These are phyloP conservation scores for Apis florea DNA, from an alignment of 1,140 invertebrate genomes.

Conservation along the genomic window DNA sequence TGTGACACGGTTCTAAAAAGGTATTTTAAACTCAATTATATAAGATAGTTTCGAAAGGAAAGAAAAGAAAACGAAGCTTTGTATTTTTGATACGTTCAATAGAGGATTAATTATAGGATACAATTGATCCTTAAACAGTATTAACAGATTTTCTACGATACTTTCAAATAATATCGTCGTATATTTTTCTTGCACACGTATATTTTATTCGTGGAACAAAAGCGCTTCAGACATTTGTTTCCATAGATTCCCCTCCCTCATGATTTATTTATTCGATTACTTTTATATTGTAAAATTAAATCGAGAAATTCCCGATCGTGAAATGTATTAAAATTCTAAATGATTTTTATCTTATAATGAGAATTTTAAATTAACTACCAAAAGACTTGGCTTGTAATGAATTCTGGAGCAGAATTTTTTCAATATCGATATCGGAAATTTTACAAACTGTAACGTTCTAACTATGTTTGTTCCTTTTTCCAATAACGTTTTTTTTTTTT, in stretches of 20 bases:
- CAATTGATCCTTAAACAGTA: too few relatives aligned
- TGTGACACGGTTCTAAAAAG: too few relatives aligned
- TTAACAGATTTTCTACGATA: background rate
- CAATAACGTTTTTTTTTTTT: background rate
- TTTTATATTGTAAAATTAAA: too few relatives aligned
- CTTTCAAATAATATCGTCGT: background rate
- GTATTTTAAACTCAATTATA: too few relatives aligned
- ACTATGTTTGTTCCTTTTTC: background rate
- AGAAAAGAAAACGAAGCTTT: too few relatives aligned
- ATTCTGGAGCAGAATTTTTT: background rate
- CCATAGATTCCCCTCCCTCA: too few relatives aligned
- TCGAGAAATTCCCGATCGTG: too few relatives aligned
- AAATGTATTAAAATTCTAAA: background rate
- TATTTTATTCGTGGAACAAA: background rate
- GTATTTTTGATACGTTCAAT: too few relatives aligned
- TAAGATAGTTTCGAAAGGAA: too few relatives aligned
- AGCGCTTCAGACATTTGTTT: background rate
- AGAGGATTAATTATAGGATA: too few relatives aligned
- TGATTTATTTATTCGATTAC: too few relatives aligned
- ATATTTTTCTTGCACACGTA: too few relatives aligned
- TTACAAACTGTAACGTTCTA: background rate
- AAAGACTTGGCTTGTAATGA: background rate
- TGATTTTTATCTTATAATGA: background rate
- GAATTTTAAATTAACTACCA: background rate
- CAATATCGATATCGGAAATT: constrained; percentile 4